Evolutionary conservation across 2,113 vertebrate genomes (phyloP), one percentile per base, ranked within the genome.

Genomic region (Serinus canaria): DNA sequence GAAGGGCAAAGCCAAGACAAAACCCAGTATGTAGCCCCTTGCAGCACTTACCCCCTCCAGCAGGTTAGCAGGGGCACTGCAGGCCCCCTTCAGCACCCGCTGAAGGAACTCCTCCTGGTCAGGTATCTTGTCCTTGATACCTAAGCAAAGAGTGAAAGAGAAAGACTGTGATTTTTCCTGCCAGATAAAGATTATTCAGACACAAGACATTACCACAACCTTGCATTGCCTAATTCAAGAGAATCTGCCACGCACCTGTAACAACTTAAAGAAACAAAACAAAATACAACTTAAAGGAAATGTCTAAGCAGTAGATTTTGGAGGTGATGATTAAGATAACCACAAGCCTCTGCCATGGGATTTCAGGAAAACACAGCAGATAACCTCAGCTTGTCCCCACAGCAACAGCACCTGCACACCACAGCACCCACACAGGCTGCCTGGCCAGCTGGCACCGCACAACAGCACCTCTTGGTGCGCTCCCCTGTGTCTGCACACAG

Each of bases 1-100:
- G 39, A 93, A 74, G 52, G 18, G 33, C 22, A 90, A 92, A 78
- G 24, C 21, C 15, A 87, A 76, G 56, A 59, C 18, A 83, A 78
- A 60, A 87, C 1, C 20, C 37, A 62, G 19, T 0, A 35, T 1
- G 44, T 22, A 77, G 64, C 49, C 80, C 44, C 22, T 5, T 28
- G 9, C 33, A 87, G 94, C 92, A 96, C 99, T 98, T 95, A 99
- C 99, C 98, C 99, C 98, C 95, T 99, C 99, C 97, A 99, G 98
- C 95, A 99, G 98, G 77, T 97, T 98, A 83, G 98, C 98, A 92
- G 99, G 99, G 43, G 98, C 99, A 91, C 98, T 98, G 97, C 98
- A 98, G 10, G 99, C 98, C 94, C 99, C 99, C 13, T 94, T 97
- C 92, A 99, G 96, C 56, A 97, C 98, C 93, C 97, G 98, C 92